Percentiles rank a stretch among this genome's conserved stretches.
These are phyloP conservation scores for Pseudomyrmex gracilis DNA, from an alignment of 1,140 invertebrate genomes.

Conservation along the genomic window DNA sequence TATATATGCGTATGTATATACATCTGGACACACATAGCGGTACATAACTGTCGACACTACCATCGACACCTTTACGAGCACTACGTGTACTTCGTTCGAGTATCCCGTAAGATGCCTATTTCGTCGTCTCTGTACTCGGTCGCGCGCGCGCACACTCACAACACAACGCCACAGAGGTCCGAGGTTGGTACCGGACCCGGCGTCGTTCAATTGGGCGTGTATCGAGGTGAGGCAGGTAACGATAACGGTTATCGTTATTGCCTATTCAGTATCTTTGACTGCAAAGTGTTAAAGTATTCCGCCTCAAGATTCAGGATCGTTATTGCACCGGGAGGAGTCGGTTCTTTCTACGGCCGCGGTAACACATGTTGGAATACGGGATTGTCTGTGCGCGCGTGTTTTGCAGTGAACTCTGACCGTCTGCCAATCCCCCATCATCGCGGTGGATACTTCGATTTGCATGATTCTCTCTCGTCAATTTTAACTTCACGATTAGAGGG, in stretches of 20 bases:
- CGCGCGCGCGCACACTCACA: neutral
- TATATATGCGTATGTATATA: neutral
- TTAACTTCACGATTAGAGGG: neutral
- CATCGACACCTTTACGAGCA: conserved; percentile 27
- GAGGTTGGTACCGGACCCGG: conserved; percentile 11
- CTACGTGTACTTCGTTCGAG: conserved; percentile 20
- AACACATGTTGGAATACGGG: conserved; percentile 32
- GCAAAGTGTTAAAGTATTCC: conserved; percentile 66
- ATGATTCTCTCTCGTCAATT: conserved; percentile 27
- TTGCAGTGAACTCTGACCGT: too few species aligned
- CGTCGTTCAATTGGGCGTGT: conserved; percentile 71
- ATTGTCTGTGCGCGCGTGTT: neutral
- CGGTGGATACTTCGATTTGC: conserved; percentile 28
- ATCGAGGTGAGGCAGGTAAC: conserved; percentile 68
- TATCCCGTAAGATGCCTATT: conserved; percentile 1
- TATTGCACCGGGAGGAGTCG: conserved; percentile 66
- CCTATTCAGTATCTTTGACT: conserved; percentile 68
- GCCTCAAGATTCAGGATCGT: conserved; percentile 35
- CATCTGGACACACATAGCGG: neutral
- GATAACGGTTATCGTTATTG: conserved; percentile 77
- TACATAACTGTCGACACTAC: neutral
- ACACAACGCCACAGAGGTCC: neutral
- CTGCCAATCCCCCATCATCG: neutral
- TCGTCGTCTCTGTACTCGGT: conserved; percentile 1
- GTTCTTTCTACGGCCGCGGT: conserved; percentile 13